Evolutionary conservation across 2,888 invertebrate genomes (phyloP).

Genomic region (Sericinus montela): DNA sequence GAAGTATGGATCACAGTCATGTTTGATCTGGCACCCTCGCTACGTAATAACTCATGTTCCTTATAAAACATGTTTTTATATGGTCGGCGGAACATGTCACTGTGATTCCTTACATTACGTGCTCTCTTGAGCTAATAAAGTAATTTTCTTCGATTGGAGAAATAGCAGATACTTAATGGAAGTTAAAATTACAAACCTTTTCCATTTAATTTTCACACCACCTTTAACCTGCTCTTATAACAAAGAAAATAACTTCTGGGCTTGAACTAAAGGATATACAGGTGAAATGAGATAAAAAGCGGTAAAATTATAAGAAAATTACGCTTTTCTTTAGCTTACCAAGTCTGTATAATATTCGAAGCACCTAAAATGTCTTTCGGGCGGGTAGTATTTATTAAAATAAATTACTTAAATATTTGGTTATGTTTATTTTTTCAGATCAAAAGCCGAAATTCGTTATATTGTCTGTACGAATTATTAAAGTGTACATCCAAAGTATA

Average conservation of each 20-base stretch:
- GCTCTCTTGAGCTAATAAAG: background rate
- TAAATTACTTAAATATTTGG: background rate
- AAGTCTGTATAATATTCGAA: conserved; percentile 46
- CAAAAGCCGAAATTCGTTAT: too few relatives aligned
- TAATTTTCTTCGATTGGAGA: background rate
- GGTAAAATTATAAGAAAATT: conserved; percentile 70
- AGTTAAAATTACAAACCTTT: too few relatives aligned
- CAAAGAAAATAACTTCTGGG: too few relatives aligned
- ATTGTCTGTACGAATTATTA: too few relatives aligned
- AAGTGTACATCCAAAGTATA: too few relatives aligned
- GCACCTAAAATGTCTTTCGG: too few relatives aligned
- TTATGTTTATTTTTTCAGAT: too few relatives aligned
- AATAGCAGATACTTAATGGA: background rate
- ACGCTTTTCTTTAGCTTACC: conserved; percentile 65
- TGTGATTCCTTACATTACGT: background rate
- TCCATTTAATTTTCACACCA: too few relatives aligned
- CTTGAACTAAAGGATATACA: conserved; percentile 50
- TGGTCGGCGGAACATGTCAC: conserved; percentile 5
- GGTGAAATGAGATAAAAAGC: conserved; percentile 51
- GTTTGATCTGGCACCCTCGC: conserved; percentile 36
- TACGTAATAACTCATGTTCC: conserved; percentile 38
- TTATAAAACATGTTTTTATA: conserved; percentile 8
- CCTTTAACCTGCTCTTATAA: too few relatives aligned
- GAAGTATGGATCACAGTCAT: conserved; percentile 31
- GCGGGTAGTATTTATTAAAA: conserved; percentile 34